Evolutionary conservation across 2,797 vertebrate genomes (phyloP).

Genomic region (Enteromius mattozi): DNA sequence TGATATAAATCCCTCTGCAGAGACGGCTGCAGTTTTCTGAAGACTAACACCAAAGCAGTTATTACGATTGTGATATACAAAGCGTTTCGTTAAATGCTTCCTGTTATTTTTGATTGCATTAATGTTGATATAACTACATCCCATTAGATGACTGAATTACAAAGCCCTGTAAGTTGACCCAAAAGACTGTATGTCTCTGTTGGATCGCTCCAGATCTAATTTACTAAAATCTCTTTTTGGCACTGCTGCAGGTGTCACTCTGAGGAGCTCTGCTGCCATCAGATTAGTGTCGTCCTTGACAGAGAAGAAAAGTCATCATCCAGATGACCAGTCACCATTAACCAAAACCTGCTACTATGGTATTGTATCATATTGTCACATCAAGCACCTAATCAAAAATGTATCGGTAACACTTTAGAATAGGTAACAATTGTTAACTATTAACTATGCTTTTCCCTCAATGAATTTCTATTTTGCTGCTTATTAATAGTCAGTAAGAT

Average conservation of each 20-base stretch:
- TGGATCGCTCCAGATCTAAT: slow-evolving; percentile 36
- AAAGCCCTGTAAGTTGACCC: slow-evolving; percentile 19
- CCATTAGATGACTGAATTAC: slow-evolving; percentile 29
- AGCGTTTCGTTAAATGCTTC: background rate
- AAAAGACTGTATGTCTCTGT: slow-evolving; percentile 2
- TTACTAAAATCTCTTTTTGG: slow-evolving; percentile 50
- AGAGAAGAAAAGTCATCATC: slow-evolving; percentile 10
- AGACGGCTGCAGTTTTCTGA: background rate
- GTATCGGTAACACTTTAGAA: no score
- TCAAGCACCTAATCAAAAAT: no score
- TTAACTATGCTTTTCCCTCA: no score
- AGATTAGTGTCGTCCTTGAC: slow-evolving; percentile 31
- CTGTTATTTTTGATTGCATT: background rate
- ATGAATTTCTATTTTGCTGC: no score
- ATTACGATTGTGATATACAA: background rate
- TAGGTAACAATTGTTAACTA: no score
- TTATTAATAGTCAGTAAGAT: no score
- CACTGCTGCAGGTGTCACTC: slow-evolving; percentile 24
- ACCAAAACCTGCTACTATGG: background rate
- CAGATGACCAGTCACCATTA: background rate
- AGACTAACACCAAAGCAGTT: background rate
- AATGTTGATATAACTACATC: slow-evolving; percentile 29
- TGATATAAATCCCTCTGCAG: background rate
- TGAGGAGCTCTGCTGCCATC: slow-evolving; percentile 10
- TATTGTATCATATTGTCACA: no score